These are phyloP conservation scores for Lates calcarifer DNA, from an alignment of 2,113 vertebrate species.

Conservation along the genomic window DNA sequence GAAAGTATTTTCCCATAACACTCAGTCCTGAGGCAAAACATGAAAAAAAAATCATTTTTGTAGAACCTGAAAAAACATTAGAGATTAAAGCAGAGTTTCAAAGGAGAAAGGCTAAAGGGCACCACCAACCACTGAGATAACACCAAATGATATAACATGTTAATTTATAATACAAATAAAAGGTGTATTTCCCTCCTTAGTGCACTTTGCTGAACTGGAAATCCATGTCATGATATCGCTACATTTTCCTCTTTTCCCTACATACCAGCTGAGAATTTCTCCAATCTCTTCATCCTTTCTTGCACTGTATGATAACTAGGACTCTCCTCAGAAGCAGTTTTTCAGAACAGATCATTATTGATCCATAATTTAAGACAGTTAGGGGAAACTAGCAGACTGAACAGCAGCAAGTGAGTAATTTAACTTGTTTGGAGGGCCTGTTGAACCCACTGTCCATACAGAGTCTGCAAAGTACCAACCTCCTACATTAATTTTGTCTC, in stretches of 20 bases:
- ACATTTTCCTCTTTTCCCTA: background rate
- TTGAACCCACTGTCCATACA: background rate
- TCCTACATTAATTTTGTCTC: too few species aligned
- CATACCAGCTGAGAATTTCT: background rate
- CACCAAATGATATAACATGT: too few species aligned
- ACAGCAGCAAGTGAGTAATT: background rate
- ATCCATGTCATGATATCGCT: background rate
- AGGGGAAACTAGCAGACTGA: background rate
- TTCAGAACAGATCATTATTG: background rate
- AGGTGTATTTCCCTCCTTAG: background rate
- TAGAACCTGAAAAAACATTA: too few species aligned
- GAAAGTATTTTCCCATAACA: too few species aligned
- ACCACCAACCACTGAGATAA: background rate
- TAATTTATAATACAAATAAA: background rate
- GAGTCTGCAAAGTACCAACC: background rate
- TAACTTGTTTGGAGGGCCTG: slow-evolving; percentile 2
- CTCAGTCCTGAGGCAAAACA: too few species aligned
- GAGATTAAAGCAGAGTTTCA: background rate
- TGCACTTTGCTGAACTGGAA: background rate
- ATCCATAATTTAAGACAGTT: background rate
- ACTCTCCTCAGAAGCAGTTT: background rate
- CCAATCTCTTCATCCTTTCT: background rate
- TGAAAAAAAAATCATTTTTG: too few species aligned
- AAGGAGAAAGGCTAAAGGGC: background rate
- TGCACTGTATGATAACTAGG: background rate